These are phyloP conservation scores for Diabrotica balteata DNA, from an alignment of 2,888 invertebrate species.

Conservation along the genomic window DNA sequence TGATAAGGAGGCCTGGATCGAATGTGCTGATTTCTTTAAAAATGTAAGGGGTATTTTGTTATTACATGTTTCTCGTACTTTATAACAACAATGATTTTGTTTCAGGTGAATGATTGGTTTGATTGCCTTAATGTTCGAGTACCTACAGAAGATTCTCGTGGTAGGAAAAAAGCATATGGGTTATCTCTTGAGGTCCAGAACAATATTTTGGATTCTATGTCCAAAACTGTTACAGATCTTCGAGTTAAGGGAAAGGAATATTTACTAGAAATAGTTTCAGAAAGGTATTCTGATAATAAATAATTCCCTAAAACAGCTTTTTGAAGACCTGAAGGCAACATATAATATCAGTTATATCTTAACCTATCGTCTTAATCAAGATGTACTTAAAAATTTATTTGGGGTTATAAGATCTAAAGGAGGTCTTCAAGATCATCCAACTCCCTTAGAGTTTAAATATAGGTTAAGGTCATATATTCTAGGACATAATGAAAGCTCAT, in stretches of 20 bases:
- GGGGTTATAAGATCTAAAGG: no score
- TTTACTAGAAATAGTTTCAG: not conserved
- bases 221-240: not conserved
- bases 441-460: no score
- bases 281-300: not conserved
- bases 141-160: slow-evolving; percentile 14
- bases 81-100: not conserved
- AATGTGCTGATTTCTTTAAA: no score
- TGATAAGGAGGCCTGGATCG: no score
- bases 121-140: slow-evolving; percentile 19
- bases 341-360: no score
- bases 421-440: no score
- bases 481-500: no score
- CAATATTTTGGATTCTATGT: not conserved
- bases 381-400: no score
- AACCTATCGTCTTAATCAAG: no score
- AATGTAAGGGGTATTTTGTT: no score
- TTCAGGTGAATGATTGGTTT: slow-evolving; percentile 24
- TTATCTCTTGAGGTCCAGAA: slow-evolving; percentile 9
- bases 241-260: not conserved
- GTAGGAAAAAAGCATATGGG: slow-evolving; percentile 8
- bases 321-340: not conserved
- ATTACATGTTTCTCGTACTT: no score
- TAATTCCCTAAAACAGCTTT: not conserved
- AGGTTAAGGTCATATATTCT: no score